Evolutionary conservation across 2,888 invertebrate genomes (phyloP).

Genomic region (Agrotis puta): DNA sequence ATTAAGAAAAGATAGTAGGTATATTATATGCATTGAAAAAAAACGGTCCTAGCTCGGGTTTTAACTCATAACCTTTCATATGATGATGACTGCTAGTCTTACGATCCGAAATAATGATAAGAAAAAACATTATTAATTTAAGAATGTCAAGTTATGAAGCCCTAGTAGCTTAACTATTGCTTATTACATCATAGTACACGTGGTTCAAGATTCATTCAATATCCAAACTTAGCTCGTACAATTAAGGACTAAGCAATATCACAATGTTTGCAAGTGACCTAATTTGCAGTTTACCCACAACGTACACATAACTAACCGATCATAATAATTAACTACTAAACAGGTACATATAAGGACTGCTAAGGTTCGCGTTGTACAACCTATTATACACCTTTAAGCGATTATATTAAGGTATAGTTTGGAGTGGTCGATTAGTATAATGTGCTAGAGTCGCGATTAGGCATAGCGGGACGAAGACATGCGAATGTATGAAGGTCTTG

Average conservation of each 20-base stretch:
- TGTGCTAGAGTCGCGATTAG: slow-evolving; percentile 57
- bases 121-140: too few relatives aligned
- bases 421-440: slow-evolving; percentile 56
- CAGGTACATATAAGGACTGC: slow-evolving; percentile 70
- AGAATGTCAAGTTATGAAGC: too few relatives aligned
- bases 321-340: slow-evolving; percentile 80
- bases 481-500: slow-evolving; percentile 63
- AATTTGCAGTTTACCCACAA: slow-evolving; percentile 62
- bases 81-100: too few relatives aligned
- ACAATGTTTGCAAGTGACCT: slow-evolving; percentile 49
- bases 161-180: too few relatives aligned
- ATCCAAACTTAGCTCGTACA: slow-evolving; percentile 11
- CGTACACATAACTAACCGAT: slow-evolving; percentile 74
- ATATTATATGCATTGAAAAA: too few relatives aligned
- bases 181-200: neutral
- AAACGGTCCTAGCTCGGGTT: too few relatives aligned
- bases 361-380: slow-evolving; percentile 47
- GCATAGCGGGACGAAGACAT: slow-evolving; percentile 61
- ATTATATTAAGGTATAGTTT: slow-evolving; percentile 59
- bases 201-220: neutral
- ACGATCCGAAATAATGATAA: too few relatives aligned
- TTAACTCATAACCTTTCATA: too few relatives aligned
- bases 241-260: slow-evolving; percentile 30
- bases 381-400: slow-evolving; percentile 59
- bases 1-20: too few relatives aligned